Base-by-base conservation (phyloP, 2,797 vertebrate species). In the Esox lucius region DNA sequence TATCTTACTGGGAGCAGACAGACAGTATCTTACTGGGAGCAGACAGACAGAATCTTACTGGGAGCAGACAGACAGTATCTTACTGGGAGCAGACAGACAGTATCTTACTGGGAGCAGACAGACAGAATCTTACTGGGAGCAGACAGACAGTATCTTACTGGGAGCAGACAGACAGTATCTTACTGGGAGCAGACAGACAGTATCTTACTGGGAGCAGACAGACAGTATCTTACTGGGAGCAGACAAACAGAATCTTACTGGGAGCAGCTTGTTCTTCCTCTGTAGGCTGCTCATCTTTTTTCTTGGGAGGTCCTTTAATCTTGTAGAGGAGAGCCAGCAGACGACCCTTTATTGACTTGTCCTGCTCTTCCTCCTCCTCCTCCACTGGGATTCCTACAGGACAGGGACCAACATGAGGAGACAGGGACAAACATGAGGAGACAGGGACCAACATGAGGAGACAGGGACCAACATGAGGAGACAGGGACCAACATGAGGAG, bases 311-410 rank as follows among this genome's bases (percentile, higher is more conserved):
- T 49, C 97, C 96, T 92, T 97, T 98, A 90, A 99, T 97, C 91
- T 97, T 98, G 87, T 96, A 95, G 72, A 99, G 81, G 83, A 99
- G 85, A 13, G 95, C 90, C 35, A 97, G 87, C 64, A 99, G 95
- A 48, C 95, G 96, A n/a, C 96, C 95, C 83, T 96, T 95, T 83
- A 97, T 95, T 15, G 98, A 97, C 1, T 91, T 93, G 81, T 98
- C 96, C 78, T 96, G 95, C 24, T 96, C 96, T 76, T 95, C 95
- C 7, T 96, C 96, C 4, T 98, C 95, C 46, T 97, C 96, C 80
- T 97, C 97, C 75, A 95, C 83, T 13, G 97, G 98, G 87, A 99
- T 97, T 79, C 98, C 98, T 98, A 86, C n/a, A 75, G 53, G 42
- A 46, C 42, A 46, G 6, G 11, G 42, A 46, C 2, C 42, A 46